Percentiles rank a stretch among this genome's conserved stretches.
These are phyloP conservation scores for Drosophila persimilis DNA, from an alignment of 1,140 invertebrate species.

Conservation along the genomic window DNA sequence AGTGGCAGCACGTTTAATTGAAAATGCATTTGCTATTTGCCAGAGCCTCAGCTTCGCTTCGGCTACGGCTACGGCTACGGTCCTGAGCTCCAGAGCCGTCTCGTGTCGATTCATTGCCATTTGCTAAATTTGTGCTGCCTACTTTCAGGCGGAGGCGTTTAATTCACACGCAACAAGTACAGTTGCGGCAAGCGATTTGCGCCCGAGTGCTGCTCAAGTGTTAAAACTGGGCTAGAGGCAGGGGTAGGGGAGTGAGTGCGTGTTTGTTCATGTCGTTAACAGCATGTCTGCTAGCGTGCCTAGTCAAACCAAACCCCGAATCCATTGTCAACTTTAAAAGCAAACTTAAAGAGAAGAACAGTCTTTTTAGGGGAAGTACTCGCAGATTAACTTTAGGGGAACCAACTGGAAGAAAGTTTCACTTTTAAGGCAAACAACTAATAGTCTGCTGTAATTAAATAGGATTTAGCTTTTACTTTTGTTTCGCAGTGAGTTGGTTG, in stretches of 20 bases:
- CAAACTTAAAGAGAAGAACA: slow-evolving; percentile 1
- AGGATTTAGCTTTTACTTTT: no score
- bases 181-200: slow-evolving; percentile 29
- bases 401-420: no score
- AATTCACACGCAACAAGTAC: slow-evolving; percentile 69
- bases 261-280: slow-evolving; percentile 11
- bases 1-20: slow-evolving; percentile 37
- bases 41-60: slow-evolving; percentile 18
- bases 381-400: no score
- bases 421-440: no score
- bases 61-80: no score
- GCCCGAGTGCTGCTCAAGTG: slow-evolving; percentile 27
- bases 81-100: no score
- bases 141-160: slow-evolving; percentile 33
- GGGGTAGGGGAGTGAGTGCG: neutral
- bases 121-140: slow-evolving; percentile 44
- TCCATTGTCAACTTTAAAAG: slow-evolving; percentile 1
- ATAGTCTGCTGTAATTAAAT: no score
- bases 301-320: slow-evolving; percentile 1
- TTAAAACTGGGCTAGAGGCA: slow-evolving; percentile 5
- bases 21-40: slow-evolving; percentile 46
- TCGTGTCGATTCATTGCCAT: slow-evolving; percentile 13
- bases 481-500: no score
- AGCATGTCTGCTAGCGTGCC: neutral
- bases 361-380: neutral